A percentile compares a stretch with the other conserved stretches of the same genome.
Conservation (phyloP, 2,888 invertebrate species). For the Caenorhabditis wallacei region DNA sequence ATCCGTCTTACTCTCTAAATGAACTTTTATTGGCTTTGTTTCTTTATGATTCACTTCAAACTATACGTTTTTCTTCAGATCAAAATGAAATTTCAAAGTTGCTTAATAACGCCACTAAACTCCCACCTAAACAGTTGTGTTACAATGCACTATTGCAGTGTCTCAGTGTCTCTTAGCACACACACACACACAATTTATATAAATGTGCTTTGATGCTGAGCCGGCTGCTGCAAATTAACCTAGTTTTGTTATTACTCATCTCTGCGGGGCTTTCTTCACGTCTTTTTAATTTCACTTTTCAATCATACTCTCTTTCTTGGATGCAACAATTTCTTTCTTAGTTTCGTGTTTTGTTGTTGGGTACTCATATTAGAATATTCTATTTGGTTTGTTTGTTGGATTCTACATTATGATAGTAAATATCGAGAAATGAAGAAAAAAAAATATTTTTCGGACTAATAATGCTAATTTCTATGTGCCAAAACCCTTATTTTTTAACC, state of each 20-base stretch:
- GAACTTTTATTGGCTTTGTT: neutral
- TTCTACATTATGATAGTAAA: neutral
- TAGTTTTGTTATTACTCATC: slow-evolving; percentile 59
- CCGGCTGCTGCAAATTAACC: slow-evolving; percentile 51
- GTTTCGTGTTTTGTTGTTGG: neutral
- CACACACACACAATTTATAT: slow-evolving; percentile 31
- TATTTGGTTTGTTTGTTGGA: neutral
- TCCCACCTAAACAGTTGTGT: slow-evolving; percentile 50
- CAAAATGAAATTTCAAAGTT: slow-evolving; percentile 5
- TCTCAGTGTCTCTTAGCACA: slow-evolving; percentile 24
- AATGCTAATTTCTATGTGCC: neutral
- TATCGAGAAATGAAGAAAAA: neutral
- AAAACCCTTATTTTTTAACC: neutral
- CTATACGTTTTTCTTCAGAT: neutral
- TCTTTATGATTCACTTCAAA: slow-evolving; percentile 6
- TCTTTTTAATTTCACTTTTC: neutral
- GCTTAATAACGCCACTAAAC: slow-evolving; percentile 5
- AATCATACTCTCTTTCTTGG: slow-evolving; percentile 17
- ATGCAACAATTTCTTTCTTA: neutral
- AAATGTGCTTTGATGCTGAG: slow-evolving; percentile 60
- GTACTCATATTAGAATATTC: neutral
- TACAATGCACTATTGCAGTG: slow-evolving; percentile 35
- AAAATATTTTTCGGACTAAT: neutral
- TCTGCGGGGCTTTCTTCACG: neutral
- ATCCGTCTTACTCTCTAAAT: neutral